Percentiles rank a stretch among this genome's conserved stretches.
Conservation (phyloP, 2,113 vertebrate species). For the Probosciger aterrimus region DNA sequence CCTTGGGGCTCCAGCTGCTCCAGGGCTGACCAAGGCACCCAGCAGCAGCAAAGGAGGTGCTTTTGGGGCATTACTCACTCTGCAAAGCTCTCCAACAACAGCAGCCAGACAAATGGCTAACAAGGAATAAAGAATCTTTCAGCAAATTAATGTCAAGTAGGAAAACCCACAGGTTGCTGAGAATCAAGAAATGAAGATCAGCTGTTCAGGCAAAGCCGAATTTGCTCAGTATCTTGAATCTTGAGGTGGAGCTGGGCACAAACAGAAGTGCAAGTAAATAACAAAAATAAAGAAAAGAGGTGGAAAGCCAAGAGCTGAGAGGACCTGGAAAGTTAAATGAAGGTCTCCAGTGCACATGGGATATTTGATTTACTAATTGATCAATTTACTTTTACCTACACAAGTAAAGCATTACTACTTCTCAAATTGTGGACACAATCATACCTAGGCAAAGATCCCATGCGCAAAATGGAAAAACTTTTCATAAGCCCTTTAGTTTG, state of each 20-base stretch:
- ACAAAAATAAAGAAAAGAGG: background rate
- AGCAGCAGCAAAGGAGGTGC: background rate
- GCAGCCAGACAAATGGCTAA: background rate
- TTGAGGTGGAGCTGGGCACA: background rate
- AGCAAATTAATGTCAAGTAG: background rate
- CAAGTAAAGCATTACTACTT: background rate
- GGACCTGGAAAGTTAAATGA: background rate
- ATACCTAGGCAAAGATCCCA: background rate
- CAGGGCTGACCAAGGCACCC: background rate
- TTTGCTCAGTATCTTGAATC: background rate
- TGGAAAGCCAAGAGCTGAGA: background rate
- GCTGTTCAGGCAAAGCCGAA: background rate
- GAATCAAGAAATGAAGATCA: background rate
- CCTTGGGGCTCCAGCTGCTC: rapidly evolving
- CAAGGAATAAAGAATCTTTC: background rate
- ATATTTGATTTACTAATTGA: background rate
- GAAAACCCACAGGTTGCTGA: background rate
- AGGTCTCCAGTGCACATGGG: background rate
- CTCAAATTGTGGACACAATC: background rate
- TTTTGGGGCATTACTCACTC: background rate
- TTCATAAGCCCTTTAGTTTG: background rate
- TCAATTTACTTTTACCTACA: background rate
- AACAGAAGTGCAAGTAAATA: background rate
- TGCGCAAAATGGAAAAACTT: background rate
- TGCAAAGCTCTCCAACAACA: background rate